phyloP scores from a whole-genome alignment of 64 coral and sea anemone species.

The Astreopora myriophthalma region DNA sequence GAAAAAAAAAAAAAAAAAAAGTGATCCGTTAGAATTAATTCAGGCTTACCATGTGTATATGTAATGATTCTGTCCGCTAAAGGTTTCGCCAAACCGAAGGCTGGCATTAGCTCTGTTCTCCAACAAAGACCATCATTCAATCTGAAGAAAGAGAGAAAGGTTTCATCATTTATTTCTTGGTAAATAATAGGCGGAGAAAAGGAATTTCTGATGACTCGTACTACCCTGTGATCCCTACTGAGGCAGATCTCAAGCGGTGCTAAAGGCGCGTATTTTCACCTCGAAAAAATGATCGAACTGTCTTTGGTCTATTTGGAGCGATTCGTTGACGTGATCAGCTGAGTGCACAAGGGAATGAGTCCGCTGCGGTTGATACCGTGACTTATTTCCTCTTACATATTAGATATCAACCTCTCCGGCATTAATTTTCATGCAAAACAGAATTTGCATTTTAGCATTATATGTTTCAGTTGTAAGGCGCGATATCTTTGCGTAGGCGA shows the following conservation, averaged over 20 bases:
- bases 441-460: slow-evolving; percentile 22
- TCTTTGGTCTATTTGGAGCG: neutral
- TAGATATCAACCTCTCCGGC: slow-evolving; percentile 4
- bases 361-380: neutral
- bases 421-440: slow-evolving; percentile 23
- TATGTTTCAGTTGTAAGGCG: neutral
- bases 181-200: no score
- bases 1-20: neutral
- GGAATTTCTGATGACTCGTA: no score
- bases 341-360: neutral
- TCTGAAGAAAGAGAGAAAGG: no score
- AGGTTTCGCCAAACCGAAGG: no score
- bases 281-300: neutral
- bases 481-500: slow-evolving; percentile 46
- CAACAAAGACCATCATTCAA: no score
- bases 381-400: neutral
- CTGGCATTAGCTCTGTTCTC: no score
- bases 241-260: no score
- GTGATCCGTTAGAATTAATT: neutral
- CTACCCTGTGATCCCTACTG: no score
- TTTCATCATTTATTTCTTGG: no score
- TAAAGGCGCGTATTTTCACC: neutral
- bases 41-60: neutral
- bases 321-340: neutral
- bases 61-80: no score